These are phyloP conservation scores for Lepidotrigona ventralis DNA, from an alignment of 1,140 invertebrate species.

Conservation along the genomic window DNA sequence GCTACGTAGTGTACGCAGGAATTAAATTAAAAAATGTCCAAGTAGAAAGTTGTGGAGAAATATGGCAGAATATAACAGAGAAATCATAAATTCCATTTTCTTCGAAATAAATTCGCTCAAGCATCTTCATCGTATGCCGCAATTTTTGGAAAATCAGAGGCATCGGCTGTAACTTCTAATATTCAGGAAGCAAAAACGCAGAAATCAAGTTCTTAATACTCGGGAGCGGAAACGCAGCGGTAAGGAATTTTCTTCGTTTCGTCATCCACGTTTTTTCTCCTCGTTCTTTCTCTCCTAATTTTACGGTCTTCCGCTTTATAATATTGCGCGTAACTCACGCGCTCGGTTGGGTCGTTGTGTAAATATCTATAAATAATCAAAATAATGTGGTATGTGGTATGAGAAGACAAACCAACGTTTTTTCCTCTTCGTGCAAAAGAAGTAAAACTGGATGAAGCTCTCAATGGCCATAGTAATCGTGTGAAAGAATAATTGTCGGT, in stretches of 20 bases:
- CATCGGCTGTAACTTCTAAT: neutral
- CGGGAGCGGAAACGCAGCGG: neutral
- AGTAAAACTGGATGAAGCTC: neutral
- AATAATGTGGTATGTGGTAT: conserved; percentile 42
- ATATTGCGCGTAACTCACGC: neutral
- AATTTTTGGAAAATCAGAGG: conserved; percentile 3
- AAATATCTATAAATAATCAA: conserved; percentile 20
- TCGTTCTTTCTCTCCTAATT: conserved; percentile 24
- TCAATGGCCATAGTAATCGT: neutral
- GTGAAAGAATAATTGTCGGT: conserved; percentile 26
- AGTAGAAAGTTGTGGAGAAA: too few species aligned
- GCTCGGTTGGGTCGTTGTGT: neutral
- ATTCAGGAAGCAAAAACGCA: too few species aligned
- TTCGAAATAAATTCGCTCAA: neutral
- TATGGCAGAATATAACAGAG: neutral
- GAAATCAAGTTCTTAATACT: conserved; percentile 7
- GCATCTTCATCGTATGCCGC: neutral
- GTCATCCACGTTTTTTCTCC: conserved; percentile 4
- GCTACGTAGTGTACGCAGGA: neutral
- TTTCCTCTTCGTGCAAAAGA: conserved; percentile 35
- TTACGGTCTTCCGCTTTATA: conserved; percentile 18
- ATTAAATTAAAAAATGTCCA: neutral
- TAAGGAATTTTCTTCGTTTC: neutral
- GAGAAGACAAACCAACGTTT: conserved; percentile 42
- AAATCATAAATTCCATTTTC: neutral